phyloP scores from a whole-genome alignment of 2,113 vertebrate genomes.

The Lichenostomus cassidix region DNA sequence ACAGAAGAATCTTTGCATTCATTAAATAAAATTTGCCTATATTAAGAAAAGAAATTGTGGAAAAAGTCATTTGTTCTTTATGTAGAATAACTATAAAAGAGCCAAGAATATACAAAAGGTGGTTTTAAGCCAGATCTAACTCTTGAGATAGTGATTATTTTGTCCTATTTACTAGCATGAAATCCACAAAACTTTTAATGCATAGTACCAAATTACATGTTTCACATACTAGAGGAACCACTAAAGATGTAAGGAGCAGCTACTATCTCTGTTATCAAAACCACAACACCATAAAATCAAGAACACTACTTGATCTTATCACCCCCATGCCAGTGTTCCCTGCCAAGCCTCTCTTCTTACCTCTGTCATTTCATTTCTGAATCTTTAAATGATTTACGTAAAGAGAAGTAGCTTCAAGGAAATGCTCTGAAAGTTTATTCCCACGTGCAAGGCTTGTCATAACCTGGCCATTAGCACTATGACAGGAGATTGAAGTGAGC shows the following conservation, averaged over 20 bases:
- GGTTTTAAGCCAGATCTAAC: not conserved
- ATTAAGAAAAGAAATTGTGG: accelerated
- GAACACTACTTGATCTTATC: accelerated
- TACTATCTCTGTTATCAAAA: not conserved
- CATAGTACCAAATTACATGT: not conserved
- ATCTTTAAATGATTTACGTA: not conserved
- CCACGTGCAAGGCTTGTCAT: not conserved
- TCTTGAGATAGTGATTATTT: not conserved
- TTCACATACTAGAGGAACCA: not conserved
- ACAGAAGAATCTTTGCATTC: not conserved
- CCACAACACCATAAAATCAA: no score
- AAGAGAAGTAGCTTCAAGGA: not conserved
- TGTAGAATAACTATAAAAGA: not conserved
- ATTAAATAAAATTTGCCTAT: not conserved
- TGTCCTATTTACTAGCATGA: not conserved
- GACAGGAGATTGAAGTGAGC: not conserved
- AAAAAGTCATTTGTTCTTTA: no score
- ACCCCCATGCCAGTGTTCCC: not conserved
- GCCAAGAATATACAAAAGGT: not conserved
- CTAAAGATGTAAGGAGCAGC: not conserved
- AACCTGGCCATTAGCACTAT: not conserved
- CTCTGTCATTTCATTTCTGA: not conserved
- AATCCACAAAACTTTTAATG: not conserved
- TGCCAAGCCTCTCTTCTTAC: not conserved
- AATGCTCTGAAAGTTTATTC: not conserved